Conservation (phyloP, 2,797 vertebrate species). For the Astyanax mexicanus region DNA sequence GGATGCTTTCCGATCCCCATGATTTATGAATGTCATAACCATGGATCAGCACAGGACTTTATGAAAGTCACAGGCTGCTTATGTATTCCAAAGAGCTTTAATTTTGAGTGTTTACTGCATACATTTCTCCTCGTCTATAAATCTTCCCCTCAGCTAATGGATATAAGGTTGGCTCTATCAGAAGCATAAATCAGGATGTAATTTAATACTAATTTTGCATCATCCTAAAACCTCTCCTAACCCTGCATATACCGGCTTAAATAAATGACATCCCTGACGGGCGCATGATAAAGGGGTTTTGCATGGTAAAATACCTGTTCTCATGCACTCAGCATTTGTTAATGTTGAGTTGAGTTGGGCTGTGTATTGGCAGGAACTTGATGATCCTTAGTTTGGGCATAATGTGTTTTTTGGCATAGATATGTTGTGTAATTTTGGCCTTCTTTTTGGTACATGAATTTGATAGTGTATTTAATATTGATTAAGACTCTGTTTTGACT, state of each 20-base stretch:
- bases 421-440: too few relatives aligned
- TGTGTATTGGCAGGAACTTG: too few relatives aligned
- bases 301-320: too few relatives aligned
- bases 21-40: slow-evolving; percentile 74
- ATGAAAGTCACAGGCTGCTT: slow-evolving; percentile 67
- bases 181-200: slow-evolving; percentile 62
- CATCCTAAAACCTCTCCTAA: slow-evolving; percentile 18
- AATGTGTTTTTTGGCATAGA: too few relatives aligned
- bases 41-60: slow-evolving; percentile 67
- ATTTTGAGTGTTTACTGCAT: slow-evolving; percentile 71
- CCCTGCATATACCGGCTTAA: background rate
- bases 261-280: background rate
- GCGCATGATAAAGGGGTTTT: background rate
- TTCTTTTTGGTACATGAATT: too few relatives aligned
- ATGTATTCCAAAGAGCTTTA: slow-evolving; percentile 64
- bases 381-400: too few relatives aligned
- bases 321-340: too few relatives aligned
- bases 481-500: too few relatives aligned
- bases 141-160: slow-evolving; percentile 53
- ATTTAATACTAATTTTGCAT: slow-evolving; percentile 56
- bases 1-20: slow-evolving; percentile 65
- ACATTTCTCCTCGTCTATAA: slow-evolving; percentile 58
- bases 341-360: too few relatives aligned
- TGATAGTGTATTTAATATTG: too few relatives aligned
- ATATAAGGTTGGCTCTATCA: slow-evolving; percentile 57